phyloP scores from a whole-genome alignment of 1,140 invertebrate genomes.

The Bombus affinis region DNA sequence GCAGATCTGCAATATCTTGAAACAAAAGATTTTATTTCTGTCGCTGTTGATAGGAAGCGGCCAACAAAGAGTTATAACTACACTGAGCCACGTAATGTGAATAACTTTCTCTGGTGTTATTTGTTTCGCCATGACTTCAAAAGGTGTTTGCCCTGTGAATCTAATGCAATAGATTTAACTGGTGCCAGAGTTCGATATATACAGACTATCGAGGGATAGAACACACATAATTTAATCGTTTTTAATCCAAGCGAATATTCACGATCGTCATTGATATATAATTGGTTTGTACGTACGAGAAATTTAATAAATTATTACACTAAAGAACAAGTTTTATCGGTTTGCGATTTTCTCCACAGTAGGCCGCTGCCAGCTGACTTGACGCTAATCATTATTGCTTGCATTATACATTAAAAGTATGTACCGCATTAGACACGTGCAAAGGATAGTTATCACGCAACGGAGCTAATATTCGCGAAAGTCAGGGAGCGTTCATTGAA shows the following conservation, averaged over 20 bases:
- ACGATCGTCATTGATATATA: not conserved
- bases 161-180: not conserved
- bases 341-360: not conserved
- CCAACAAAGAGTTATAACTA: slow-evolving; percentile 13
- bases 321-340: not conserved
- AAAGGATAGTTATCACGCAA: not conserved
- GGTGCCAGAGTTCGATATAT: not conserved
- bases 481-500: too few relatives aligned
- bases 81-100: not conserved
- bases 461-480: not conserved
- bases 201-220: too few relatives aligned
- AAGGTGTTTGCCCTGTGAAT: not conserved
- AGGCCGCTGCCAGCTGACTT: not conserved
- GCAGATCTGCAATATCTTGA: not conserved
- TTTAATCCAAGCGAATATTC: not conserved
- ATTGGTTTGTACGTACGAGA: not conserved
- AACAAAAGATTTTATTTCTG: not conserved
- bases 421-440: not conserved
- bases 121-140: not conserved
- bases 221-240: not conserved
- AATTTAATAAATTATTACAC: not conserved
- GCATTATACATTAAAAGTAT: not conserved
- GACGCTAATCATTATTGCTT: not conserved
- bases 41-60: slow-evolving; percentile 2
- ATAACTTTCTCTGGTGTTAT: slow-evolving; percentile 29